Evolutionary conservation across 2,888 invertebrate genomes (phyloP), one percentile per base, ranked within the genome.

Genomic region (Drosophila rellima): DNA sequence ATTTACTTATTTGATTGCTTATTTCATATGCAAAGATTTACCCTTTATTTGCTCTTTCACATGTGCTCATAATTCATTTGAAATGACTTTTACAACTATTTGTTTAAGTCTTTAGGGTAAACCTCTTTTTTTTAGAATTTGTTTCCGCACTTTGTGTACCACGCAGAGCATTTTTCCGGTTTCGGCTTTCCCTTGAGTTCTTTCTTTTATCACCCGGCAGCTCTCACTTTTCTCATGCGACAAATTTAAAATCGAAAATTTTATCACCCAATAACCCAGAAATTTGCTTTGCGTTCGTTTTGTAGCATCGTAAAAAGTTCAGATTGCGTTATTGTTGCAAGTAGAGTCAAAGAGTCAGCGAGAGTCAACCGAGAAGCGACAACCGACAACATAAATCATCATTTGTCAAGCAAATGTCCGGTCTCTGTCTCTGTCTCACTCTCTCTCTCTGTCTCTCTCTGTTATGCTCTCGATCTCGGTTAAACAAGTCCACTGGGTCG

Each of bases 381-480:
- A 31, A 50, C 33, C 26, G 55, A 40, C 59, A 62, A 51, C 67
- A 75, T 82, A 72, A 82, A 82, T 80, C 82, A 82, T 79, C 72
- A 82, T 82, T 82, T 82, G 80, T 82, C 80, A 79, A 66, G 50
- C 51, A 61, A 71, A 69, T 78, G 79, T 80, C 78, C 78, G 70
- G 57, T 47, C 39, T 48, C n/a, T 15, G 33, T 55, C 3, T 29
- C 33, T 55, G 39, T 39, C 8, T 26, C 51, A 37, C 23, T 35
- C 35, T 3, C 33, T 55, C 20, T 20, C 7, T 26, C 51, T 51
- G 37, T 35, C 35, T 3, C 33, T 55, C 20, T 20, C 7, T 26
- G 17, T 17, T 47, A 23, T 64, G 26, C 31, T 62, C 37, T 52
- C 26, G 44, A 76, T 20, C 70, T 70, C 15, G 51, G 26, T 42